Conservation (phyloP, 1,140 invertebrate species). For the Anadara kagoshimensis region DNA sequence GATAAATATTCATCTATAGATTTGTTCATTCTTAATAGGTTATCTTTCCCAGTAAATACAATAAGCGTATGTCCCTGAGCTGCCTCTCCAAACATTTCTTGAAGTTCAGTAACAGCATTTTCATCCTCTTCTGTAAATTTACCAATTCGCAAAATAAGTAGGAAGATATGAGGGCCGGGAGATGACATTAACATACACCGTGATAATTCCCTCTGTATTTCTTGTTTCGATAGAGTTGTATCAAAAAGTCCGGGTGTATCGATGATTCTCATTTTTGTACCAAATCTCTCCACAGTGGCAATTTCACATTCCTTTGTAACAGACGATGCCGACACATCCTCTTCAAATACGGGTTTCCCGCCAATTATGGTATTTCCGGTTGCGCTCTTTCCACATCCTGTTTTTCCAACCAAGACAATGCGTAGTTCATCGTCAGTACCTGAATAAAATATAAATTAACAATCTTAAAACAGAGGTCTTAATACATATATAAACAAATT, state of each 20-base stretch:
- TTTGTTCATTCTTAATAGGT: too few relatives aligned
- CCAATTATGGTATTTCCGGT: too few relatives aligned
- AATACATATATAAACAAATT: too few relatives aligned
- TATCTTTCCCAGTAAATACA: slow-evolving; percentile 5
- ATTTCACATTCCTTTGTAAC: slow-evolving; percentile 1
- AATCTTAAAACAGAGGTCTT: too few relatives aligned
- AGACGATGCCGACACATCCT: too few relatives aligned
- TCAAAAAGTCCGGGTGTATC: slow-evolving; percentile 24
- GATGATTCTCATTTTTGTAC: neutral
- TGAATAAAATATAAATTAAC: too few relatives aligned
- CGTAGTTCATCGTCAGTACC: too few relatives aligned
- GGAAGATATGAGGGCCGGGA: slow-evolving; percentile 21
- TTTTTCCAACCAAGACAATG: too few relatives aligned
- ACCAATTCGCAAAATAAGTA: neutral
- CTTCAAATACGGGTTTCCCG: too few relatives aligned
- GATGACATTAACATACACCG: slow-evolving; percentile 9
- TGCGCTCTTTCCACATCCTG: too few relatives aligned
- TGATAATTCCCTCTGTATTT: slow-evolving; percentile 11
- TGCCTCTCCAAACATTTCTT: neutral
- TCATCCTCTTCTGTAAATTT: slow-evolving; percentile 4
- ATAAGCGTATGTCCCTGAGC: neutral
- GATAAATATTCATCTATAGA: too few relatives aligned
- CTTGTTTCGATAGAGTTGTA: slow-evolving; percentile 1
- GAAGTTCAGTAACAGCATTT: slow-evolving; percentile 3
- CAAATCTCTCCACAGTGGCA: neutral